Conservation (phyloP, 1,140 invertebrate genomes). For the Leptoteleia sp. region DNA sequence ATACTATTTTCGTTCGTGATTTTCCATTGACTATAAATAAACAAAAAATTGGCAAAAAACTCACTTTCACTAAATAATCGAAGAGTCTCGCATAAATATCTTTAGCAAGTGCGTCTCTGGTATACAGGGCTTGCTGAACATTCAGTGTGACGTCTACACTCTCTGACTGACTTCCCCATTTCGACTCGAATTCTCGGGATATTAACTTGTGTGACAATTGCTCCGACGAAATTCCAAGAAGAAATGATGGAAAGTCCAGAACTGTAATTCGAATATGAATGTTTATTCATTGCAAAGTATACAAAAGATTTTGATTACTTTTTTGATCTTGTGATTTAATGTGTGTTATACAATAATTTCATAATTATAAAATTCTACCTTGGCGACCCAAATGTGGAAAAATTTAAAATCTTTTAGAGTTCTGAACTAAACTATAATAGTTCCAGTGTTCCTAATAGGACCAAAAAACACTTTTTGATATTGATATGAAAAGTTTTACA, state of each 20-base stretch:
- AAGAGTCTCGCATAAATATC: conserved; percentile 87
- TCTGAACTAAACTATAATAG: too few species aligned
- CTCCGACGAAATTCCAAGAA: conserved; percentile 84
- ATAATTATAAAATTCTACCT: too few species aligned
- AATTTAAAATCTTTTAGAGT: too few species aligned
- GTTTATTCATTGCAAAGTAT: not conserved
- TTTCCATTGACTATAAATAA: conserved; percentile 18
- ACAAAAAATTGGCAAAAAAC: too few species aligned
- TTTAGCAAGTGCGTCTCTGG: conserved; percentile 87
- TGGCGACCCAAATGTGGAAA: too few species aligned
- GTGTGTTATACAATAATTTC: not conserved
- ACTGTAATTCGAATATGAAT: conserved; percentile 79
- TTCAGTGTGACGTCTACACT: conserved; percentile 86
- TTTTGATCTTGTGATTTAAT: not conserved
- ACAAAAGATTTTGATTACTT: not conserved
- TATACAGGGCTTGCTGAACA: conserved; percentile 86
- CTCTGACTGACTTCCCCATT: conserved; percentile 88
- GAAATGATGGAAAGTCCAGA: conserved; percentile 85
- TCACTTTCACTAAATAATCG: conserved; percentile 86
- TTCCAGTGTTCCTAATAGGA: too few species aligned
- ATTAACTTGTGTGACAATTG: conserved; percentile 84
- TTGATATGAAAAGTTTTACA: too few species aligned
- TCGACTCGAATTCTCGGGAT: conserved; percentile 86
- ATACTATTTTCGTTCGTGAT: not conserved
- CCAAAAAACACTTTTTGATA: too few species aligned